These are phyloP conservation scores for Pedionomus torquatus DNA, from an alignment of 2,113 vertebrate species.

Conservation along the genomic window DNA sequence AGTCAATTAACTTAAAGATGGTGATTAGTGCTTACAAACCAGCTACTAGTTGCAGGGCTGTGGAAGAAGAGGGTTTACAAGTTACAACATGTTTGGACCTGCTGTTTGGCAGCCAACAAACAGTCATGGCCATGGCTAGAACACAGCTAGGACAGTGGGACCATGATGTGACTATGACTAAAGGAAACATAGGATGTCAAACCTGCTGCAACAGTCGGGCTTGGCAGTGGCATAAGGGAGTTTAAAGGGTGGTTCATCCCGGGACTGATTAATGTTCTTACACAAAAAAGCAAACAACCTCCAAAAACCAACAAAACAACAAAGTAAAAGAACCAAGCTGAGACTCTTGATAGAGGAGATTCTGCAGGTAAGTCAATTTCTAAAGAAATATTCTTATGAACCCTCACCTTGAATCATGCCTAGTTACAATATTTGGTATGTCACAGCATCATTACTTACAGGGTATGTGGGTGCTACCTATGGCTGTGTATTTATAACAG, in stretches of 20 bases:
- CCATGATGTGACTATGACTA: background rate
- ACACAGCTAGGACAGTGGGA: fast-evolving
- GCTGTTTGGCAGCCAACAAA: background rate
- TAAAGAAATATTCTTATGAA: background rate
- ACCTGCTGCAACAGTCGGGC: background rate
- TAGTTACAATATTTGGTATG: background rate
- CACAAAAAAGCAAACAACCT: background rate
- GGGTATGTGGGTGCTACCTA: background rate
- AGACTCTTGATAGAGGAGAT: background rate
- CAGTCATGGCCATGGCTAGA: background rate
- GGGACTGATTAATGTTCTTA: background rate
- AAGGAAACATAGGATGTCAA: background rate
- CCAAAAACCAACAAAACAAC: background rate
- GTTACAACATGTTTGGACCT: background rate
- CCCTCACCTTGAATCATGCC: background rate
- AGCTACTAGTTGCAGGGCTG: background rate
- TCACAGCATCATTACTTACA: background rate
- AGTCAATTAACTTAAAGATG: background rate
- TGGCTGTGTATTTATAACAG: background rate
- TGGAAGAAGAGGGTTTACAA: background rate
- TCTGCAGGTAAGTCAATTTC: background rate
- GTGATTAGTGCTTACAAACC: background rate
- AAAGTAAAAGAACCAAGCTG: background rate
- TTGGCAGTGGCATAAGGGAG: background rate
- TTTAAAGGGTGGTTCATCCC: background rate